Conservation (phyloP, 2,888 invertebrate genomes). For the Mellilla xanthometata region DNA sequence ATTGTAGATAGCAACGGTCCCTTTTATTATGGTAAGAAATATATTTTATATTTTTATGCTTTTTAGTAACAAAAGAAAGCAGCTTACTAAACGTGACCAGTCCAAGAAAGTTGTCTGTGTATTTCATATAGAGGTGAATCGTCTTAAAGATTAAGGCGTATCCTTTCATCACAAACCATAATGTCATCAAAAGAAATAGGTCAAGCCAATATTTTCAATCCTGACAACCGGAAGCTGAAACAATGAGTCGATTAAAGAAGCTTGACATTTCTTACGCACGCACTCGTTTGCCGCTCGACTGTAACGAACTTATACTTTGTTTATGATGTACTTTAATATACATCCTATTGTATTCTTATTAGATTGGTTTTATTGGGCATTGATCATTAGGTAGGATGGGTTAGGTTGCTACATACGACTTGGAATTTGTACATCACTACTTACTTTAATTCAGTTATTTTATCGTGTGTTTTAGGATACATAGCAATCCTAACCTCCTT, state of each 20-base stretch:
- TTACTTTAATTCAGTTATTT: too few relatives aligned
- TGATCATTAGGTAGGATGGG: conserved; percentile 8
- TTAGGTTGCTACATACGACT: background rate
- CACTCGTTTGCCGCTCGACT: conserved; percentile 35
- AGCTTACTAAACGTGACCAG: too few relatives aligned
- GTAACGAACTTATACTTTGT: conserved; percentile 7
- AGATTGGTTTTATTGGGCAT: conserved; percentile 27
- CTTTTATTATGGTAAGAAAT: too few relatives aligned
- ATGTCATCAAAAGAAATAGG: conserved; percentile 5
- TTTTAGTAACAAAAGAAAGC: too few relatives aligned
- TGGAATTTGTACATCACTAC: too few relatives aligned
- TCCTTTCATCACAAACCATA: conserved; percentile 7
- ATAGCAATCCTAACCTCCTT: too few relatives aligned
- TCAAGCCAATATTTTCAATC: conserved; percentile 7
- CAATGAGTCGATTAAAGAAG: conserved; percentile 38
- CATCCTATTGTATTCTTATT: conserved; percentile 50
- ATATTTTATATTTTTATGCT: too few relatives aligned
- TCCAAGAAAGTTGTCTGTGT: too few relatives aligned
- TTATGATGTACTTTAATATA: background rate
- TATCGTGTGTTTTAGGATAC: too few relatives aligned
- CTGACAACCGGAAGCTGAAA: conserved; percentile 42
- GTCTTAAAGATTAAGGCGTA: too few relatives aligned
- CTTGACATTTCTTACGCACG: conserved; percentile 38
- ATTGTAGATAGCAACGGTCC: too few relatives aligned
- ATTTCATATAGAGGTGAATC: too few relatives aligned